Base-by-base conservation (phyloP, 1,140 invertebrate genomes). In the Drosophila dunni region DNA sequence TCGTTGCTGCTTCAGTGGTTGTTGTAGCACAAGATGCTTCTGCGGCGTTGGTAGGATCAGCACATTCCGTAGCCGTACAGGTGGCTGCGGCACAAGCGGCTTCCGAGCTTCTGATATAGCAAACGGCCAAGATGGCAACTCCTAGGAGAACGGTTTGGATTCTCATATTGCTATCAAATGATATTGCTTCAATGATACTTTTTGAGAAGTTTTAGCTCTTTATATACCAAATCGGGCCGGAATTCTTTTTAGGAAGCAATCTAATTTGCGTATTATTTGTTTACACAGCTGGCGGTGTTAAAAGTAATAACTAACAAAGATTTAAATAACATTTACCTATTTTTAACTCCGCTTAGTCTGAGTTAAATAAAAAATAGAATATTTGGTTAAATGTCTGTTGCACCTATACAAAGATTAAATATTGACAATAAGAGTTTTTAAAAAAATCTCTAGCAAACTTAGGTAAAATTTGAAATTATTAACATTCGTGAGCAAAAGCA, bases 91-190 rank as follows among this genome's bases (percentile, higher is more conserved):
- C 60, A 50, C 60, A 62, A 9, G 45, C 46, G 2, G 45, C 60
- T 4, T 62, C 33, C 20, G 46, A 40, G 46, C 61, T 33, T 7
- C 44, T 29, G 9, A 63, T 33, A 11, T 42, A n/a, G 46, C 61
- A 63, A n/a, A 63, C 0, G 10, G 46, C 15, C 34, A 63, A 40
- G 5, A 63, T 11, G 36, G 36, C 61, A 42, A 46, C 51, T 20
- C 46, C 15, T 9, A 63, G 33, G 34, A 63, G 51, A 11, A 63
- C 29, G 13, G 45, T 62, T 15, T 62, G 60, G 15, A 62, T 48
- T 53, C 48, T 40, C 61, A 64, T 64, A n/a, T 64, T 38, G 36
- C 8, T 11, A 48, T 15, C 29, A 38, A 45, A 50, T 38, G 45
- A 20, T 29, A 61, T 10, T 38, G 13, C 33, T 58, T 17, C 17